A percentile compares a stretch with the other conserved stretches of the same genome.
These are phyloP conservation scores for Nematolebias whitei DNA, from an alignment of 2,113 vertebrate species.

Conservation along the genomic window DNA sequence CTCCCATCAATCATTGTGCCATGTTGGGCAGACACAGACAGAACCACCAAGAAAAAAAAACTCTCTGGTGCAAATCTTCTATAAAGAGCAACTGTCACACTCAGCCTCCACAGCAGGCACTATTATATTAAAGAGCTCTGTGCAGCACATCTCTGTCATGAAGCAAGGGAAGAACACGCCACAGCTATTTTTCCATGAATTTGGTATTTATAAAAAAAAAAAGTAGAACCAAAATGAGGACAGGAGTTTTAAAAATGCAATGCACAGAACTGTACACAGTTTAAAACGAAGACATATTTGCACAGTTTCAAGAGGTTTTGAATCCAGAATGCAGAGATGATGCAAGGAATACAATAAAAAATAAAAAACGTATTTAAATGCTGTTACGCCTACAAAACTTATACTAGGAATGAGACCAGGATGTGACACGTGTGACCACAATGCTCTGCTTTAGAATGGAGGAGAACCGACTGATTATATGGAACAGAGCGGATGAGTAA, in stretches of 20 bases:
- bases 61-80: slow-evolving; percentile 75
- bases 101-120: slow-evolving; percentile 49
- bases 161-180: slow-evolving; percentile 49
- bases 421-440: too few species aligned
- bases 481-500: too few species aligned
- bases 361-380: too few species aligned
- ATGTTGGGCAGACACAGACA: slow-evolving; percentile 63
- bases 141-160: slow-evolving; percentile 54
- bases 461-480: too few species aligned
- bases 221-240: slow-evolving; percentile 31
- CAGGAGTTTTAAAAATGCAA: slow-evolving; percentile 45
- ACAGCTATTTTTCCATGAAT: slow-evolving; percentile 1
- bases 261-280: slow-evolving; percentile 37
- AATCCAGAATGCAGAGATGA: too few species aligned
- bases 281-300: slow-evolving; percentile 34
- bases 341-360: too few species aligned
- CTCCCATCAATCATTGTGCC: slow-evolving; percentile 74
- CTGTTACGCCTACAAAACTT: too few species aligned
- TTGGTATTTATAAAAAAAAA: slow-evolving; percentile 21
- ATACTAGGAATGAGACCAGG: too few species aligned
- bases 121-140: slow-evolving; percentile 58
- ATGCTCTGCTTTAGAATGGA: too few species aligned
- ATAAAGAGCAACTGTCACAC: slow-evolving; percentile 77
- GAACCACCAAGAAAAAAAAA: slow-evolving; percentile 64
- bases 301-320: too few species aligned